phyloP scores from a whole-genome alignment of 2,113 vertebrate genomes.

The Trogon melanurus region DNA sequence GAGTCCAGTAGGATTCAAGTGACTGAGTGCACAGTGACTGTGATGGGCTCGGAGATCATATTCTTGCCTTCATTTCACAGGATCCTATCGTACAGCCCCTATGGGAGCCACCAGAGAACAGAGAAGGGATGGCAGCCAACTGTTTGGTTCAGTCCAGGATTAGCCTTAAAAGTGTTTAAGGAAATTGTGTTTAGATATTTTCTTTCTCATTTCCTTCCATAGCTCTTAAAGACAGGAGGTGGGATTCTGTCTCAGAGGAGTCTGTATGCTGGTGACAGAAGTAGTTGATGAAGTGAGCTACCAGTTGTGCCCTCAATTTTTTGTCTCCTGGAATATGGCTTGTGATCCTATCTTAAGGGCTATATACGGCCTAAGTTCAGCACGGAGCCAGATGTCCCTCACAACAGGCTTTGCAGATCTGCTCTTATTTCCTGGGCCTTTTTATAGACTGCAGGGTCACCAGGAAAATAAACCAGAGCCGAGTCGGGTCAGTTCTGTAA shows the following conservation, averaged over 20 bases:
- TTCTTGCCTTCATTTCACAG: background rate
- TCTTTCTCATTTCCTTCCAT: background rate
- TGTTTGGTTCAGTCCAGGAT: background rate
- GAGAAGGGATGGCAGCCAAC: background rate
- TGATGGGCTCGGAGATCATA: rapidly evolving
- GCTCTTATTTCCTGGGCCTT: background rate
- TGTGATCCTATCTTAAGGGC: background rate
- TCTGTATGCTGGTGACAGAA: background rate
- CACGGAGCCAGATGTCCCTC: background rate
- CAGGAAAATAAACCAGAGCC: background rate
- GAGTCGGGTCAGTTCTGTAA: background rate
- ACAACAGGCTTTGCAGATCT: background rate
- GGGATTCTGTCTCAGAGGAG: background rate
- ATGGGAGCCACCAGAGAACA: background rate
- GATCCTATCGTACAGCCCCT: background rate
- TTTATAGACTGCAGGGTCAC: background rate
- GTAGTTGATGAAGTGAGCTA: background rate
- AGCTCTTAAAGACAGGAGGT: background rate
- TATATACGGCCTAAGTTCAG: background rate
- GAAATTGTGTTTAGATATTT: background rate
- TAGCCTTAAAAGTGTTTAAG: background rate
- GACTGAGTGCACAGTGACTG: background rate
- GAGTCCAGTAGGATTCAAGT: background rate
- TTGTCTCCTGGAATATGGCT: background rate
- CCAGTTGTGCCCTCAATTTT: background rate